These are phyloP conservation scores for Calameuta idolon DNA, from an alignment of 2,888 invertebrate species.

Conservation along the genomic window DNA sequence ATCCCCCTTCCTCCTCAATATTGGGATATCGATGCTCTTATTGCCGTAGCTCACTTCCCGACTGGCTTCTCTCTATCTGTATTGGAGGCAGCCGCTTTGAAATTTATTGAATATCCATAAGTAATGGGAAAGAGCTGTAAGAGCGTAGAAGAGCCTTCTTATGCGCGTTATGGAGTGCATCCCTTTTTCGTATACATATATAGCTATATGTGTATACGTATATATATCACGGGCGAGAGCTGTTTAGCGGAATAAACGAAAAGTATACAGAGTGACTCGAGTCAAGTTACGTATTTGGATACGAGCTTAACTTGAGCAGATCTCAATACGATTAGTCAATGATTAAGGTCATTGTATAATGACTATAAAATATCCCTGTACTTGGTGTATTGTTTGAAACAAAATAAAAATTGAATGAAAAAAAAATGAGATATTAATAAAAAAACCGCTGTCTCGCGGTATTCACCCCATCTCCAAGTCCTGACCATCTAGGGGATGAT, in stretches of 20 bases:
- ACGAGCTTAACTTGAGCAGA: neutral
- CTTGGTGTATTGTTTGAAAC: no score
- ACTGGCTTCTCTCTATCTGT: neutral
- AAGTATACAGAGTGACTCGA: neutral
- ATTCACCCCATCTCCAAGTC: no score
- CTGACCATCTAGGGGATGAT: no score
- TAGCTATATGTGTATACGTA: neutral
- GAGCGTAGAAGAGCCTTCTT: slow-evolving; percentile 13
- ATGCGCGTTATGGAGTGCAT: slow-evolving; percentile 17
- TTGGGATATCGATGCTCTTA: slow-evolving; percentile 2
- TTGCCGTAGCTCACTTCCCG: slow-evolving; percentile 8
- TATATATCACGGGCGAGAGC: neutral
- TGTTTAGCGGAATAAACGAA: neutral
- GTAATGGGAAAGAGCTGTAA: slow-evolving; percentile 11
- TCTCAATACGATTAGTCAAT: no score
- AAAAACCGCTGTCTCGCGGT: no score
- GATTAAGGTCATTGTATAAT: no score
- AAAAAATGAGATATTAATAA: no score
- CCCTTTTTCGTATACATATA: slow-evolving; percentile 8
- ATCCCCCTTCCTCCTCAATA: neutral
- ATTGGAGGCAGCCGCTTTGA: slow-evolving; percentile 16
- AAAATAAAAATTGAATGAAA: no score
- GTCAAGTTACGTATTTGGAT: neutral
- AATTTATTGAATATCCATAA: slow-evolving; percentile 26
- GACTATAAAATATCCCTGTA: no score